Evolutionary conservation across 2,888 invertebrate species (phyloP).

Genomic region (Leptinotarsa rubiginosa): DNA sequence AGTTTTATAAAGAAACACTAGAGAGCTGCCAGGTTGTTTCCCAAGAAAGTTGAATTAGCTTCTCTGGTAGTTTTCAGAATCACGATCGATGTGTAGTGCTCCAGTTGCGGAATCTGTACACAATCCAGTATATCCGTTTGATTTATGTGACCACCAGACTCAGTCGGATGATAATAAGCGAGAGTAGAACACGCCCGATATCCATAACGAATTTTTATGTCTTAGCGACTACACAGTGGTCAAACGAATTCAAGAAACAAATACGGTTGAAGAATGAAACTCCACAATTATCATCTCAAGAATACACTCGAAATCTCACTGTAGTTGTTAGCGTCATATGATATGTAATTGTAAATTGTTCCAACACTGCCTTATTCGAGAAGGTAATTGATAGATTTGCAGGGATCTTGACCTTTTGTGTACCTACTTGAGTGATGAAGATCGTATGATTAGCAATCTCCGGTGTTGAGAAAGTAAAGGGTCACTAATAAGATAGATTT

Average conservation of each 20-base stretch:
- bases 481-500: too few relatives aligned
- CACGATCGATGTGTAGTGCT: conserved; percentile 64
- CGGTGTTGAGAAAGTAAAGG: too few relatives aligned
- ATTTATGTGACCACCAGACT: conserved; percentile 57
- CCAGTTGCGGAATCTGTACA: conserved; percentile 62
- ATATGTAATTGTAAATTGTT: too few relatives aligned
- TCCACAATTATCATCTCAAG: too few relatives aligned
- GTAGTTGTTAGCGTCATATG: too few relatives aligned
- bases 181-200: neutral
- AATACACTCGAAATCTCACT: too few relatives aligned
- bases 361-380: too few relatives aligned
- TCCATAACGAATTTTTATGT: neutral
- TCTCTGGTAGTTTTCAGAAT: conserved; percentile 63
- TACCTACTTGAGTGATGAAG: too few relatives aligned
- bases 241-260: neutral
- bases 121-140: conserved; percentile 57
- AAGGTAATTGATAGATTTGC: too few relatives aligned
- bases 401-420: too few relatives aligned
- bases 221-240: neutral
- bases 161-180: conserved; percentile 6
- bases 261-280: neutral
- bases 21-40: neutral
- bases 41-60: conserved; percentile 51
- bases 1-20: neutral
- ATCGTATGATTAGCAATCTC: too few relatives aligned